Evolutionary conservation across 35 echinoderm and acorn worm species (phyloP).

Genomic region (Patiria miniata): DNA sequence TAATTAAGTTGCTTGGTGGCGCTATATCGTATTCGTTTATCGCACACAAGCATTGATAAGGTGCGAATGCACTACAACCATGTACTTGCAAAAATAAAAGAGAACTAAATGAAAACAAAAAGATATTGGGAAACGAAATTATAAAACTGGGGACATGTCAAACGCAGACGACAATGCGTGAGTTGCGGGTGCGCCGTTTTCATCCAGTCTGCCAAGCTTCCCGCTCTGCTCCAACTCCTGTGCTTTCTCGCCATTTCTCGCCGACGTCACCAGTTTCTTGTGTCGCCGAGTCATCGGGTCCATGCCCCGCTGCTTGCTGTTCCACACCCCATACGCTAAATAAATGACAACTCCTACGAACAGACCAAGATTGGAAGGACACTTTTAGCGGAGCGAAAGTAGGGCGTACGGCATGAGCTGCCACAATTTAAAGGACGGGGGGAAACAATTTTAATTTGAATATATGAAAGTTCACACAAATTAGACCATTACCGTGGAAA

Average conservation of each 20-base stretch:
- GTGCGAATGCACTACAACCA: background rate
- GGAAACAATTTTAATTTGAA: background rate
- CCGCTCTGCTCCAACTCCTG: background rate
- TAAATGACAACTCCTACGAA: slow-evolving; percentile 55
- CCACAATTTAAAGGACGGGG: background rate
- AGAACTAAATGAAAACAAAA: background rate
- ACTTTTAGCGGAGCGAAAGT: background rate
- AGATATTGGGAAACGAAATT: background rate
- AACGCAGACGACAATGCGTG: background rate
- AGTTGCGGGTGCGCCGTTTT: background rate
- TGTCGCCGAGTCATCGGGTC: background rate
- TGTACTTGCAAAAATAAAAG: background rate
- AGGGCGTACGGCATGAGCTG: background rate
- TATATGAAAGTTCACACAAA: background rate
- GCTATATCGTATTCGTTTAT: background rate
- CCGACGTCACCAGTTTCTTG: background rate
- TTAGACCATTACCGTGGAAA: no score
- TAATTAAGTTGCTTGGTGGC: slow-evolving; percentile 11
- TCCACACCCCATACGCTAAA: slow-evolving; percentile 58
- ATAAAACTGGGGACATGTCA: background rate
- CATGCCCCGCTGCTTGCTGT: slow-evolving; percentile 56
- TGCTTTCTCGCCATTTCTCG: background rate
- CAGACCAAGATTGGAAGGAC: background rate
- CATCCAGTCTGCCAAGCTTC: background rate
- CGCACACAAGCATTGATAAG: background rate